These are phyloP conservation scores for Leptopilina clavipes DNA, from an alignment of 1,140 invertebrate genomes.

Conservation along the genomic window DNA sequence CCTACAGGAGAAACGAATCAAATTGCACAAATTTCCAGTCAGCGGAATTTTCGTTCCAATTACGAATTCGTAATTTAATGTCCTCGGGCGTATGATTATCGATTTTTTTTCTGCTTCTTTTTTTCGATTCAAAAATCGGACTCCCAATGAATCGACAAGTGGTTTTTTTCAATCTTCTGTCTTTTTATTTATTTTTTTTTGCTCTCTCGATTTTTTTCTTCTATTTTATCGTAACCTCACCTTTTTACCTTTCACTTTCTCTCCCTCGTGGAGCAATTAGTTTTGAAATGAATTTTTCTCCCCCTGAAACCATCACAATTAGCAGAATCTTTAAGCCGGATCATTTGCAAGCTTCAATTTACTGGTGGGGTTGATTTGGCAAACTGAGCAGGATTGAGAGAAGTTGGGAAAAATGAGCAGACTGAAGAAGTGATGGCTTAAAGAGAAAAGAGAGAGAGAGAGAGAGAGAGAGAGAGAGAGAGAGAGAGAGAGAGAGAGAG, in stretches of 20 bases:
- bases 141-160: neutral
- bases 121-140: slow-evolving; percentile 45
- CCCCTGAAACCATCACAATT: slow-evolving; percentile 54
- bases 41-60: slow-evolving; percentile 68
- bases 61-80: slow-evolving; percentile 69
- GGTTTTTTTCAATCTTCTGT: neutral
- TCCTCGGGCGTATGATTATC: slow-evolving; percentile 64
- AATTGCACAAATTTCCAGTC: slow-evolving; percentile 58
- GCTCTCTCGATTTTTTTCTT: slow-evolving; percentile 26
- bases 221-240: too few species aligned
- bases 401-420: slow-evolving; percentile 4
- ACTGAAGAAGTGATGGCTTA: neutral
- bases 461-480: neutral
- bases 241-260: slow-evolving; percentile 1
- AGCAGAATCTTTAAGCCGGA: slow-evolving; percentile 62
- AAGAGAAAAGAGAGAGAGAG: neutral
- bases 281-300: slow-evolving; percentile 35
- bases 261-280: slow-evolving; percentile 46
- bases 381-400: slow-evolving; percentile 40
- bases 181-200: neutral
- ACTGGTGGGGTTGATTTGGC: slow-evolving; percentile 53
- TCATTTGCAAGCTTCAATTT: slow-evolving; percentile 67
- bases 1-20: neutral
- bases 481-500: slow-evolving; percentile 24
- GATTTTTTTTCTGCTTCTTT: slow-evolving; percentile 10